phyloP scores from a whole-genome alignment of 2,113 vertebrate genomes.

The Vireo altiloquus region DNA sequence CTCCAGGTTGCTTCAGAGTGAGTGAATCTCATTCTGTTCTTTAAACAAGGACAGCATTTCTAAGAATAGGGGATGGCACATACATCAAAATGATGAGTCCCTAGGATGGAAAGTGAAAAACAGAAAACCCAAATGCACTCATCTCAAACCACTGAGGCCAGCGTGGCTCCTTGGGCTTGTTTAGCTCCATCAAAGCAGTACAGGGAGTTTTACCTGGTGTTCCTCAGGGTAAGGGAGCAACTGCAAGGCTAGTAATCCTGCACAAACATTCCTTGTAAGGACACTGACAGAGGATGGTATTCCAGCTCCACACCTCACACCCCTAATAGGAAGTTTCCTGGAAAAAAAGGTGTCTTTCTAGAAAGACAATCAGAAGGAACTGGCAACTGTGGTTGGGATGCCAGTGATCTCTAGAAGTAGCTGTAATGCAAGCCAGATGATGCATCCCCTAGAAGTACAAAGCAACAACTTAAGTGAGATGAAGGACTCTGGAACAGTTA shows the following conservation, averaged over 20 bases:
- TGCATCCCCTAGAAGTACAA: not conserved
- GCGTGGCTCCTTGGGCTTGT: rapidly evolving
- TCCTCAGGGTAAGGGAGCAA: not conserved
- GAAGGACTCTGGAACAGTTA: not conserved
- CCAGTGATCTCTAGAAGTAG: not conserved
- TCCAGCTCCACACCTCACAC: not conserved
- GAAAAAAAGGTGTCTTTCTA: not conserved
- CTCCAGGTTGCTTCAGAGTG: not conserved
- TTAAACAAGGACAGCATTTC: not conserved
- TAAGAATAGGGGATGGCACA: not conserved
- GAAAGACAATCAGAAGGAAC: not conserved
- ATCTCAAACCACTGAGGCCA: not conserved
- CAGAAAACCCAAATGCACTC: not conserved
- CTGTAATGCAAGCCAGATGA: not conserved
- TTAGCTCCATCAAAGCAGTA: not conserved
- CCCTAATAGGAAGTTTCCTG: not conserved
- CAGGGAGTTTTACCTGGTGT: not conserved
- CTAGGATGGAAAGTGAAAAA: not conserved
- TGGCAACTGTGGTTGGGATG: not conserved
- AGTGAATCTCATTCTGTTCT: not conserved
- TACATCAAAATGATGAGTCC: not conserved
- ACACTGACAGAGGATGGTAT: not conserved
- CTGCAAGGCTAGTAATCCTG: not conserved
- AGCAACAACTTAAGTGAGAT: not conserved
- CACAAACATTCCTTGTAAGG: not conserved